Evolutionary conservation across 1,140 invertebrate genomes (phyloP).

Genomic region (Drosophila serrata): DNA sequence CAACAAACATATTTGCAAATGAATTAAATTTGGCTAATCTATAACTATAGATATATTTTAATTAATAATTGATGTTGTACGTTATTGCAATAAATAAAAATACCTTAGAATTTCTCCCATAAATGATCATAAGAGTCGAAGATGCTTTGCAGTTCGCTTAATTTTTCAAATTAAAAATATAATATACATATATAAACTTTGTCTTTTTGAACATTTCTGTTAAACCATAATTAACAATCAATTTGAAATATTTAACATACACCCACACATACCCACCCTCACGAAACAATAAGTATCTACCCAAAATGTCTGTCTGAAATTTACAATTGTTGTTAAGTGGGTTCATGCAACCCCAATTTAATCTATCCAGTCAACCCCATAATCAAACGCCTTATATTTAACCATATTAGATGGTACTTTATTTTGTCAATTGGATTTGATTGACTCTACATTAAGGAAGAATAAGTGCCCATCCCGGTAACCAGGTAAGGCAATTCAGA

Average conservation of each 20-base stretch:
- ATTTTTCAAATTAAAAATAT: neutral
- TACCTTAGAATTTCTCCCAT: neutral
- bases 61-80: too few species aligned
- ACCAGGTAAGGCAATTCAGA: neutral
- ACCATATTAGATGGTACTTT: slow-evolving; percentile 69
- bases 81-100: too few species aligned
- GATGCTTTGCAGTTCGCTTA: neutral
- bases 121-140: too few species aligned
- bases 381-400: slow-evolving; percentile 55
- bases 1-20: too few species aligned
- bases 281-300: slow-evolving; percentile 46
- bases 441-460: slow-evolving; percentile 33
- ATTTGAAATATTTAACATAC: slow-evolving; percentile 40
- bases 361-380: slow-evolving; percentile 54
- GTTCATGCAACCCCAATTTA: slow-evolving; percentile 37
- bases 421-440: slow-evolving; percentile 78
- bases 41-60: too few species aligned
- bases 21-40: too few species aligned
- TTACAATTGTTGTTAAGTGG: slow-evolving; percentile 68
- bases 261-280: slow-evolving; percentile 13
- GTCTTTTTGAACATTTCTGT: neutral
- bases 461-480: neutral
- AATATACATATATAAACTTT: neutral
- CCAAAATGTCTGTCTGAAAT: slow-evolving; percentile 71
- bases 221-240: slow-evolving; percentile 37